Base-by-base conservation (phyloP, 2,113 vertebrate genomes). In the Cochlearius cochlearius region DNA sequence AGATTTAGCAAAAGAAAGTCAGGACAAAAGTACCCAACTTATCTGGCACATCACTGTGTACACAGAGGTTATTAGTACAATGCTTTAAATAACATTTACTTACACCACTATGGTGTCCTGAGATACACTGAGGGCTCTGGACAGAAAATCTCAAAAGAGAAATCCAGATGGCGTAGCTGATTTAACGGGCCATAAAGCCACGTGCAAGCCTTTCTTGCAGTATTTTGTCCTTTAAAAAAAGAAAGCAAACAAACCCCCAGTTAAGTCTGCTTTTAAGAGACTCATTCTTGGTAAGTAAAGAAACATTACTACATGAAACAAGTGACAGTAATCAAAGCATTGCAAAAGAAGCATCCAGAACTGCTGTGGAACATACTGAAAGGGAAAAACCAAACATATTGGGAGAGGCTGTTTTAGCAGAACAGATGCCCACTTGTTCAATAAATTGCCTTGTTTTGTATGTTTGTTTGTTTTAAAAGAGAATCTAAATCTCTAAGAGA, bases 391-490 rank as follows among this genome's bases (percentile, higher is more conserved):
- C 4, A 87, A 93, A 62, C 86, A 59, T 87, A 71, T 25, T 87
- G 78, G 26, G 43, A 74, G n/a, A 86, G 36, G 59, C 10, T 74
- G 50, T 58, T 94, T 88, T 32, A 67, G 41, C 23, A 78, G 74
- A 92, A 77, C 60, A 93, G 81, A 83, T 56, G 47, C 10, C 74
- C 56, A n/a, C 12, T 76, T 75, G 17, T 25, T 88, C 73, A 88
- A 36, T 92, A 74, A 80, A 88, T 76, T 50, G n/a, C 58, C 76
- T 95, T 91, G 39, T 30, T 94, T 78, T 66, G 5, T 53, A 36
- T 66, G 9, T 78, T 82, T 92, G 52, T 73, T 79, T 82, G 39
- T 92, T 97, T 97, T 90, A 85, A 91, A 92, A 77, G 41, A 95
- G n/a, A 68, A 79, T 55, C 23, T 87, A 82, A 80, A 88, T 88